Evolutionary conservation across 2,888 invertebrate genomes (phyloP), one percentile per base, ranked within the genome.

Genomic region (Thysanoteuthis rhombus): DNA sequence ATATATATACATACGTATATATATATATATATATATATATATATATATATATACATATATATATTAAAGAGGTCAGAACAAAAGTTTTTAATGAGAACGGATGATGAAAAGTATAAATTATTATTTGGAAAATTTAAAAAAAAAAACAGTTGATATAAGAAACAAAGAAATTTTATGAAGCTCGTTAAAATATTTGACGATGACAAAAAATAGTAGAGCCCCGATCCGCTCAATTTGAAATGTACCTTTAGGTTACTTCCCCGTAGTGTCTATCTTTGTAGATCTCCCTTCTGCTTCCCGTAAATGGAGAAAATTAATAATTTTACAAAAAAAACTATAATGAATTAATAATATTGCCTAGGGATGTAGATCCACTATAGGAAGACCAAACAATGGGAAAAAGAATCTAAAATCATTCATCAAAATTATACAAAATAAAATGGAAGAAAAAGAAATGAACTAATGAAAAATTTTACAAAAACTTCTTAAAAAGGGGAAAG

Each of bases 251-350:
- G 75, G 75, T 75, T 75, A 36, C 22, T 75, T 75, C 75, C 75
- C 75, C n/a, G 75, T 75, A n/a, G 75, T 75, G 75, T 75, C 75
- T 75, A 16, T 75, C n/a, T 75, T 75, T 75, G 75, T 75, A 75
- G 75, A 75, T 75, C 75, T 75, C 75, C 75, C 75, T 75, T 75
- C 75, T 75, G 75, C 75, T 75, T 75, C 75, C 75, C 75, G 75
- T 75, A 36, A 75, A 75, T n/a, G n/a, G 36, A 75, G 25, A 75
- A 75, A 75, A 75, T 36, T 5, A 10, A 8, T 36, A 75, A 16
- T 12, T 12, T 32, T 75, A 22, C 10, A n/a, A 36, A 75, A 75
- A 75, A 10, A 36, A 36, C 16, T 22, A 52, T 52, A 36, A 75
- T 75, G n/a, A 16, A 75, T n/a, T n/a, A 75, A 75, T 36, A 36